Evolutionary conservation across 2,113 vertebrate species (phyloP), one percentile per base, ranked within the genome.

Genomic region (Passerina amoena): DNA sequence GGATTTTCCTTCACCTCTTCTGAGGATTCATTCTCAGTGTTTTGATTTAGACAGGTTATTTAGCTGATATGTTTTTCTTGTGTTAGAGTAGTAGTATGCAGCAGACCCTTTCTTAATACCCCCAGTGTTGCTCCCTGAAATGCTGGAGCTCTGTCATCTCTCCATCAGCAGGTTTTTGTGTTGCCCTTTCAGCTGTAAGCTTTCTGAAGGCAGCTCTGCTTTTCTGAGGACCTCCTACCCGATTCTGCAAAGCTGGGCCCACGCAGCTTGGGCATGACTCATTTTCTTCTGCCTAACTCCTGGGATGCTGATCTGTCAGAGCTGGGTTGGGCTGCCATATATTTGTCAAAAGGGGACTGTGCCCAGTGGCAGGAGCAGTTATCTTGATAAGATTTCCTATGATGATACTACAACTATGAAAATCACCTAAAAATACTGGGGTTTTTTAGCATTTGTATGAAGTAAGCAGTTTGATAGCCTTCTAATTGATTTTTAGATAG

Each of bases 141-240:
- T 12, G 5, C 48, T 48, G 56, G 78, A 38, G 17, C 54, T 48
- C 23, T 0, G 6, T 70, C 71, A n/a, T 57, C 33, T 54, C 38
- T 85, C 60, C 51, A 31, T 94, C 64, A 88, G 51, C 71, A 78
- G 63, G 35, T 73, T 92, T 90, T 88, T 64, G 31, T 38, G 64
- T 31, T 86, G 86, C 23, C 24, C 28, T 88, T 88, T 76, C 61
- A 82, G 65, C 78, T 64, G 0, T 47, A 27, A 80, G 68, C 60
- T 86, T 63, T 86, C 66, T 83, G 88, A 83, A 97, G 95, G 11
- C 47, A 81, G 44, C 59, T 95, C 54, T 93, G 70, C 61, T 85
- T 77, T 88, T 77, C 82, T 83, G 68, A 86, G 64, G 68, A 50
- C 76, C 80, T 94, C 88, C 86, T 86, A 72, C 57, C 31, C 44